A percentile compares a stretch with the other conserved stretches of the same genome.
These are phyloP conservation scores for Stomatorhinus ivindoensis DNA, from an alignment of 2,113 vertebrate species.

Conservation along the genomic window DNA sequence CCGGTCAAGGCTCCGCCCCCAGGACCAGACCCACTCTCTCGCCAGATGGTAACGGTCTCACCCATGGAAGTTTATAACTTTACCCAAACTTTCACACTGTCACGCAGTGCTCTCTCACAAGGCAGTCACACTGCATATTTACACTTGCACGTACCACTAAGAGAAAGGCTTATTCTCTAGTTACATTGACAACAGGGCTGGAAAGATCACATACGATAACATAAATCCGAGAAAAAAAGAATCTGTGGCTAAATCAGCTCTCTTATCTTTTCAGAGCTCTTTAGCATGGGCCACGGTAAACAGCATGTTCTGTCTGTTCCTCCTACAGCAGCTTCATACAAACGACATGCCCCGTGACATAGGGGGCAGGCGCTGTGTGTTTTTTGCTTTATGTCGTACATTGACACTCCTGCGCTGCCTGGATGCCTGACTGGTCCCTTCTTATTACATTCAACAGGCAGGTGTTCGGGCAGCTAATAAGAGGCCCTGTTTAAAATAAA, in stretches of 20 bases:
- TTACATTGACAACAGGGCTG: not conserved
- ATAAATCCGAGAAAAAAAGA: not conserved
- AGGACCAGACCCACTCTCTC: slow-evolving; percentile 1
- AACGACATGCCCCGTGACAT: not conserved
- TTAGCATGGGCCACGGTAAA: not conserved
- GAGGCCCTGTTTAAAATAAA: not conserved
- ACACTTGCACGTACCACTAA: not conserved
- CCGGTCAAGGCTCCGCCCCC: slow-evolving; percentile 18
- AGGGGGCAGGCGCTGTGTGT: slow-evolving; percentile 8
- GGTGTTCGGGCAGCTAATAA: not conserved
- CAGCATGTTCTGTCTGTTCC: not conserved
- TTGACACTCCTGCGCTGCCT: not conserved
- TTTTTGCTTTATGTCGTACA: not conserved
- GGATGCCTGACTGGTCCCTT: not conserved
- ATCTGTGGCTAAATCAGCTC: not conserved
- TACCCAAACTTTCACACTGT: not conserved
- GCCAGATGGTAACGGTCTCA: slow-evolving; percentile 37
- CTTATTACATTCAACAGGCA: not conserved
- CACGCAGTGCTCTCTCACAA: not conserved
- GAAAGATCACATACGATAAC: not conserved
- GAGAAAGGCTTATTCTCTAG: not conserved
- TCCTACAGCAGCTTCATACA: not conserved
- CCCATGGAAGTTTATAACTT: not conserved
- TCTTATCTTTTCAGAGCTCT: not conserved
- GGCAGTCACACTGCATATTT: not conserved